Evolutionary conservation across 2,888 invertebrate genomes (phyloP).

Genomic region (Colostygia pectinataria): DNA sequence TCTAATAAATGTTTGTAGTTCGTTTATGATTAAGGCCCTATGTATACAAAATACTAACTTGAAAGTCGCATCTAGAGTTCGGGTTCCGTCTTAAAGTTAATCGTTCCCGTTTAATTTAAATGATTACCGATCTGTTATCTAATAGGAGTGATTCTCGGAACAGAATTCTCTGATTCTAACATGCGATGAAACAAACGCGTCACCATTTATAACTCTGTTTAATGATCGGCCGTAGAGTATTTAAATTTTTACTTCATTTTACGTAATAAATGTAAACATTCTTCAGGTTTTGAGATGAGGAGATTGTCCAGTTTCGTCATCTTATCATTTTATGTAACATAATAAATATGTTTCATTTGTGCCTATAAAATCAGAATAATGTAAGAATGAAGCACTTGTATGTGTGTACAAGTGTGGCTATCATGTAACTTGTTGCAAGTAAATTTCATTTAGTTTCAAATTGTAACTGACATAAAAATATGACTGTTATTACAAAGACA

Average conservation of each 20-base stretch:
- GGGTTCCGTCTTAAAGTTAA: conserved; percentile 48
- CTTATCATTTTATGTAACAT: conserved; percentile 15
- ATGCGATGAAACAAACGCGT: conserved; percentile 53
- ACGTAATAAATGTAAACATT: conserved; percentile 34
- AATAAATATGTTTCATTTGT: background rate
- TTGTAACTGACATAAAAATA: no score
- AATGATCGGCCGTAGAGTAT: conserved; percentile 56
- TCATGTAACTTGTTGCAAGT: no score
- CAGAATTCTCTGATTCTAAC: conserved; percentile 58
- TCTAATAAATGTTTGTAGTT: no score
- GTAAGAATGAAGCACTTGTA: no score
- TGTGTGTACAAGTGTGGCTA: no score
- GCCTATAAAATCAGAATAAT: no score
- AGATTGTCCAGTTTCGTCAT: conserved; percentile 18
- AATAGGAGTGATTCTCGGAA: conserved; percentile 70
- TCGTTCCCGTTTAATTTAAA: conserved; percentile 65
- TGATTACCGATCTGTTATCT: conserved; percentile 72
- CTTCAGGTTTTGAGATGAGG: conserved; percentile 30
- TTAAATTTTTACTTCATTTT: conserved; percentile 42
- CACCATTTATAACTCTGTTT: conserved; percentile 62
- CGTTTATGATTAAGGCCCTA: no score
- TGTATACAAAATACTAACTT: no score
- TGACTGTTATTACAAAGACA: no score
- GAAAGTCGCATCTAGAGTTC: conserved; percentile 34
- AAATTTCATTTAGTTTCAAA: no score